These are phyloP conservation scores for Phalacrocorax aristotelis DNA, from an alignment of 2,113 vertebrate species.

Conservation along the genomic window DNA sequence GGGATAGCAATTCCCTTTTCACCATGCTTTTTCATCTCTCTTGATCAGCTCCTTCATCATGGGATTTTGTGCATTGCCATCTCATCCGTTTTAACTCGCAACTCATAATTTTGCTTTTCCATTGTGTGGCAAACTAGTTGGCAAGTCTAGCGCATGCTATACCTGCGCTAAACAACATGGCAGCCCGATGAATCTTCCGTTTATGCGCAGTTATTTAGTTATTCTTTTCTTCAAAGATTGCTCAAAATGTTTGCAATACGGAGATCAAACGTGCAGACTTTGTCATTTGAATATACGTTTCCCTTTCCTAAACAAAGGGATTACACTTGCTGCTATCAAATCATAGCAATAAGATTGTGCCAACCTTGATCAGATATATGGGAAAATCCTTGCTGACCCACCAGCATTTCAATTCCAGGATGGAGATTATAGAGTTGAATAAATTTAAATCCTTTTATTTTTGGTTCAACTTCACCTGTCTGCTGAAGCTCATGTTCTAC, in stretches of 20 bases:
- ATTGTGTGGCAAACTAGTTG: background rate
- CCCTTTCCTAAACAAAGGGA: background rate
- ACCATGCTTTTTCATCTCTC: background rate
- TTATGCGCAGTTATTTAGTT: background rate
- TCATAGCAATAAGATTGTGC: background rate
- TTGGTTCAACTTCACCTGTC: background rate
- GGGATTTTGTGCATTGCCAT: background rate
- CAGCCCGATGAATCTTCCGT: background rate
- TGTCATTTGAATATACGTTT: background rate
- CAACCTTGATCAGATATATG: background rate
- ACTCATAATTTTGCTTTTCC: background rate
- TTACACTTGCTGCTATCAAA: background rate
- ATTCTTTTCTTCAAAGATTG: background rate
- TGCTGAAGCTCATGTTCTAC: background rate
- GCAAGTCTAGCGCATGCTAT: background rate
- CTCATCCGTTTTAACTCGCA: background rate
- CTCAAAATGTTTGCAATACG: background rate
- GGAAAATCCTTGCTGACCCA: background rate
- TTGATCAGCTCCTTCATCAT: background rate
- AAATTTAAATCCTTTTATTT: background rate
- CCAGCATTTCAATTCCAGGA: background rate
- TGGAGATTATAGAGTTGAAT: background rate
- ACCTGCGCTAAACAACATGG: background rate
- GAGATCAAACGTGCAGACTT: background rate
- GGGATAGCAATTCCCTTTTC: background rate